Evolutionary conservation across 1,140 invertebrate species (phyloP), one percentile per base, ranked within the genome.

Genomic region (Melanaphis sacchari): DNA sequence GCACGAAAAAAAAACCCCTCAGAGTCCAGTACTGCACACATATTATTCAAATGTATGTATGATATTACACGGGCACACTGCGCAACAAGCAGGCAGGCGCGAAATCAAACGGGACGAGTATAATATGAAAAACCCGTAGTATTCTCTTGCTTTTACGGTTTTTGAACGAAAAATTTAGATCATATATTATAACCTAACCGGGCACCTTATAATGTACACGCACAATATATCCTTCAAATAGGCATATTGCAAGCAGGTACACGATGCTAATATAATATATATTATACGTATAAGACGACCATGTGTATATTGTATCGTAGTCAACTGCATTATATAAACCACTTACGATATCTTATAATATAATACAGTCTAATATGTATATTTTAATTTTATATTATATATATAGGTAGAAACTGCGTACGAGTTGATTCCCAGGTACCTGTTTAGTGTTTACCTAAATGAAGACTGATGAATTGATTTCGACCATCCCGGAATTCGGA

Each of bases 141-240:
- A n/a, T 15, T n/a, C 15, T n/a, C 59, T 18, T 18, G 31, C 59
- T 2, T 31, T 31, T 59, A 76, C n/a, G n/a, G 59, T 76, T n/a
- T 76, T 76, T 76, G 31, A 76, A 76, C 59, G 59, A 76, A 76
- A 76, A 76, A 76, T n/a, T 76, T 76, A 76, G 31, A 76, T 76
- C 59, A 15, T 76, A 76, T n/a, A n/a, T 76, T 76, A 76, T 76
- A n/a, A 76, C 31, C 22, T 76, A n/a, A 15, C n/a, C 31, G 31
- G 31, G 31, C 11, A n/a, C 26, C 31, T 5, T n/a, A n/a, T 66
- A n/a, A 15, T n/a, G 59, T 66, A n/a, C 59, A 66, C 31, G 59
- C 59, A 66, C 31, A 66, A 66, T n/a, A n/a, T 76, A 76, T n/a
- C 59, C 59, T 66, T n/a, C 11, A 31, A n/a, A 76, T n/a, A 76